Base-by-base conservation (phyloP, 1,140 invertebrate genomes). In the Bemisia tabaci region DNA sequence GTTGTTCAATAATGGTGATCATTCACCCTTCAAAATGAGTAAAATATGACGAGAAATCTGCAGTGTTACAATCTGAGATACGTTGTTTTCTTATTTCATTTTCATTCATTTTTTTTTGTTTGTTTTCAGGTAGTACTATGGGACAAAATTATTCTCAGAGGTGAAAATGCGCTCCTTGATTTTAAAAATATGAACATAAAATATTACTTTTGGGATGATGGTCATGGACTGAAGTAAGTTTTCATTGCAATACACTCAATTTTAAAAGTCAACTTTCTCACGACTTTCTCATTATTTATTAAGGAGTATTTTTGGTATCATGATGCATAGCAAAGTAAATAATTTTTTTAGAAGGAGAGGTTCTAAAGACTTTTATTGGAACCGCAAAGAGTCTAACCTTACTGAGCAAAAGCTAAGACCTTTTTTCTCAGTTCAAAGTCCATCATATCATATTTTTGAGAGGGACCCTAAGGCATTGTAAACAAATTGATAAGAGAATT, bases 121-220 rank as follows among this genome's bases (percentile, higher is more conserved):
- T 72, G 64, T 68, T 68, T 79, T 78, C 75, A 92, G 88, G 93
- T 99, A 71, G 92, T 99, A 2, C 79, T 99, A 1, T 99, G 97
- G 97, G 97, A 99, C 77, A 97, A 98, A 81, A 99, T 99, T 70
- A 93, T 99, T 68, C 79, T 90, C 65, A 85, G 97, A 74, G 94
- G 92, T 63, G 92, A 98, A 76, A 94, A 95, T 81, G 86, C 95
- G 27, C 79, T 91, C 22, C 75, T 99, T 48, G 89, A 95, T 73
- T 92, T 94, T 70, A 93, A 94, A 76, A 95, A 94, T 75, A 88
- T 95, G 81, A 94, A 97, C 75, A 94, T 94, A 1, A 98, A 99
- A 77, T 99, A 99, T 80, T 99, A 99, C 76, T 98, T 99, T 80
- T 97, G 95, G 91, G 97, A 99, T 84, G 97, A 98, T 83, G 96